Conservation (phyloP, 2,797 vertebrate species). For the Tapirus indicus region DNA sequence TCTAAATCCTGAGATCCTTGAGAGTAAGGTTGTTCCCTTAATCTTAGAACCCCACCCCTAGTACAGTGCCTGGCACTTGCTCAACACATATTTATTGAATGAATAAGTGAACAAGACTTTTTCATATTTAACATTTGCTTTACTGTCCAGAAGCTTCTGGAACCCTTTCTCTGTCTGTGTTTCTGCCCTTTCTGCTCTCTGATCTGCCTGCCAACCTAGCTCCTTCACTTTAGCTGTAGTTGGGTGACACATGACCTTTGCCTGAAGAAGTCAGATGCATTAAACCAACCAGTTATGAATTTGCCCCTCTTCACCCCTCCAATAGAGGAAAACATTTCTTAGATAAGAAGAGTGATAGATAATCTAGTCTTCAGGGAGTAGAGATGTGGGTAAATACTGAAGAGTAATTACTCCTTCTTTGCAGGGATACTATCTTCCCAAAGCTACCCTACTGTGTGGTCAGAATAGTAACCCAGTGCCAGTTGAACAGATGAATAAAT, state of each 20-base stretch:
- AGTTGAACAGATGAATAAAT: not conserved
- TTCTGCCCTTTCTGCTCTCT: not conserved
- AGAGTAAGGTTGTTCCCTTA: not conserved
- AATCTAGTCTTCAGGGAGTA: not conserved
- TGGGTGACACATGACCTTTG: not conserved
- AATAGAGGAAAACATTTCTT: slow-evolving; percentile 16
- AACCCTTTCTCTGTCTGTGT: not conserved
- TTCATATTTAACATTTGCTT: not conserved
- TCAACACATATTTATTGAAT: not conserved
- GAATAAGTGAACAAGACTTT: slow-evolving; percentile 7
- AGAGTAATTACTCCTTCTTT: not conserved
- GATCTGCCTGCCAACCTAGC: not conserved
- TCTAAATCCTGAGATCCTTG: not conserved
- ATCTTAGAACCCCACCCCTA: not conserved
- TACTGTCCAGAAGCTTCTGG: not conserved
- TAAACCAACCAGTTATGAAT: not conserved
- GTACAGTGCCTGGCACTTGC: not conserved
- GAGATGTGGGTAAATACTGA: not conserved
- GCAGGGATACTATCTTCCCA: not conserved
- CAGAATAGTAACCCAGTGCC: not conserved
- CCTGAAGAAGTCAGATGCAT: not conserved
- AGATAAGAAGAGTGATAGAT: not conserved
- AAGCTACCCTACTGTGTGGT: not conserved
- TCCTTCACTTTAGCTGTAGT: not conserved
- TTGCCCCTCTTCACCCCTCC: not conserved